Conservation (phyloP, 2,888 invertebrate genomes). For the Priocnemis perturbator region DNA sequence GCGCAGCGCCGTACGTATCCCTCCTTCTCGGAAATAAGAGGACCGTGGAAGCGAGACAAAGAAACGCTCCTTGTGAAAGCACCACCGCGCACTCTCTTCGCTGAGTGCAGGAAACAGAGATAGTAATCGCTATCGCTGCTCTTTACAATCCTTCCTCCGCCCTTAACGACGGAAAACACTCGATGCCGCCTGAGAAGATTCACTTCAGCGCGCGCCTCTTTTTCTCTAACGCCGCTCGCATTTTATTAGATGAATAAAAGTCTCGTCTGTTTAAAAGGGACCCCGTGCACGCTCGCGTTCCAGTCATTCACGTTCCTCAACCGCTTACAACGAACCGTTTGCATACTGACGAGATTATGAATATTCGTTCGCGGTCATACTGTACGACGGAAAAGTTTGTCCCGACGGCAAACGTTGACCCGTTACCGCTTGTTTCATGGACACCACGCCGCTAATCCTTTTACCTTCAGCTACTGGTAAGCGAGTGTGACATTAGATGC, state of each 20-base stretch:
- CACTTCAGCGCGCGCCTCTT: conserved; percentile 27
- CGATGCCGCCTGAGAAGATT: conserved; percentile 50
- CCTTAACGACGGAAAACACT: conserved; percentile 51
- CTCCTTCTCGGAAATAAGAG: conserved; percentile 40
- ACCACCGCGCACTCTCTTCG: conserved; percentile 43
- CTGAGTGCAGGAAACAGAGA: conserved; percentile 50
- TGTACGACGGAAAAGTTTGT: not conserved
- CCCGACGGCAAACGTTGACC: too few species aligned
- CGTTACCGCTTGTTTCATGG: too few species aligned
- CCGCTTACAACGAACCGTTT: not conserved
- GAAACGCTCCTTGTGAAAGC: conserved; percentile 52
- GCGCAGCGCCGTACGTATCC: conserved; percentile 47
- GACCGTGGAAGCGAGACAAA: conserved; percentile 39
- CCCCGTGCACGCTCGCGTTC: not conserved
- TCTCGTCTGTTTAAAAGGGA: conserved; percentile 13
- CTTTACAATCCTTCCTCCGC: conserved; percentile 19
- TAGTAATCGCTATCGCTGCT: conserved; percentile 52
- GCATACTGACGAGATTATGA: not conserved
- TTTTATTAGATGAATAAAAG: conserved; percentile 29
- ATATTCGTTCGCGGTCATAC: too few species aligned
- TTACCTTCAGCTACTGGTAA: too few species aligned
- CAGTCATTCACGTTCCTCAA: not conserved
- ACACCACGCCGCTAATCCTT: too few species aligned
- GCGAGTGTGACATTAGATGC: conserved; percentile 26
- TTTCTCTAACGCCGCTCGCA: conserved; percentile 16